Evolutionary conservation across 2,113 vertebrate species (phyloP), one percentile per base, ranked within the genome.

Genomic region (Copsychus sechellarum): DNA sequence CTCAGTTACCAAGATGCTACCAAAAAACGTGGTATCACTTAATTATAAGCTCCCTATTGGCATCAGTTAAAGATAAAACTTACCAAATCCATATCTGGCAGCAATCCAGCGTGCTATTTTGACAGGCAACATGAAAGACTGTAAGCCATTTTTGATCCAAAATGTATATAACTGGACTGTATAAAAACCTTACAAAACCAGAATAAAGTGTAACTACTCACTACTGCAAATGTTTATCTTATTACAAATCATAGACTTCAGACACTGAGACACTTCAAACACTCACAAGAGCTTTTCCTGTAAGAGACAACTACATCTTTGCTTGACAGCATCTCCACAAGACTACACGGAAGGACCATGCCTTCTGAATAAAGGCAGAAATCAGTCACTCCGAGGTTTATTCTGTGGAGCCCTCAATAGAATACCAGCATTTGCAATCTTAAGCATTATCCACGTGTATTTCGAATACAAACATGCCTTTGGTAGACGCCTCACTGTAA

Each of bases 261-360:
- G 50, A 54, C 34, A 29, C 3, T 38, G 13, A 80, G 43, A 45
- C 19, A 45, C 43, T 45, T 45, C 43, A 45, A 19, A 45, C 43
- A 45, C 42, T 92, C 50, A 65, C 17, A 81, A 45, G 12, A 83
- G 23, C 4, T 74, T 78, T 67, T 73, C 47, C 28, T 19, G 0
- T 48, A 14, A 85, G 16, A 58, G 20, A 61, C 16, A 60, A 36
- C 16, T 34, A 47, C 28, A 16, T 22, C 15, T 81, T 67, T 45
- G 4, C 18, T 80, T 72, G 42, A 67, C 28, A 57, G 29, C 51
- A 48, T 11, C 33, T 54, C 54, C 18, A 65, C 28, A 53, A 56
- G 22, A 47, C 15, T 24, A 36, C 4, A 2, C 0, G 0, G n/a
- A 79, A 71, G 7, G 10, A 45, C 5, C 0, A 0, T 3, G 2